phyloP scores from a whole-genome alignment of 1,140 invertebrate genomes.

The Uloborus diversus region DNA sequence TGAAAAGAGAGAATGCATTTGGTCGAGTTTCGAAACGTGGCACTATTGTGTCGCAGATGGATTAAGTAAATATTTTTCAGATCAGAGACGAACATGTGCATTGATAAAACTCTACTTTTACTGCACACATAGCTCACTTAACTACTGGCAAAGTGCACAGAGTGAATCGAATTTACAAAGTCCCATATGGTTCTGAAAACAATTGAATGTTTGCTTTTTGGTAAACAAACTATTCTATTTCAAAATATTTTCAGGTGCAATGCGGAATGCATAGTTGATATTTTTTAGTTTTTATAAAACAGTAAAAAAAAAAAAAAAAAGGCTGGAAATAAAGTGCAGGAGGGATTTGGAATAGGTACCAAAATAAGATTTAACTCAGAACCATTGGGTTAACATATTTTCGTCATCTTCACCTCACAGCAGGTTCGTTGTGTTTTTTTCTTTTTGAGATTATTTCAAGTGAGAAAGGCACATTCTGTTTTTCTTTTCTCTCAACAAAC shows the following conservation, averaged over 20 bases:
- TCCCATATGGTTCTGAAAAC: neutral
- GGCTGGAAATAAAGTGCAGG: no score
- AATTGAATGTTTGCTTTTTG: no score
- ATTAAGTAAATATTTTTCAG: neutral
- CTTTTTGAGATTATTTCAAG: neutral
- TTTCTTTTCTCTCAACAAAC: neutral
- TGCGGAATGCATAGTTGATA: no score
- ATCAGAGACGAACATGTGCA: neutral
- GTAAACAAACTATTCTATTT: no score
- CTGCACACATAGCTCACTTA: neutral
- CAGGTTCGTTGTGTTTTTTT: conserved; percentile 28
- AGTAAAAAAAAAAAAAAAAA: neutral
- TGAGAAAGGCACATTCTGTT: conserved; percentile 2
- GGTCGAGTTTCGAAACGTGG: conserved; percentile 4
- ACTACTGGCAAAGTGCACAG: neutral
- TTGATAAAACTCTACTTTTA: neutral
- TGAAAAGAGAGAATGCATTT: neutral
- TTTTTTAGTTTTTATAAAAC: no score
- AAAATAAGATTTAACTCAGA: no score
- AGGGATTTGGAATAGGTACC: no score
- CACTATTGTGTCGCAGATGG: neutral
- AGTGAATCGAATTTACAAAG: conserved; percentile 7
- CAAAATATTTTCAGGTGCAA: no score
- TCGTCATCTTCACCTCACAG: conserved; percentile 3
- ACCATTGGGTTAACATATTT: neutral